These are phyloP conservation scores for Sinotaia quadrata DNA, from an alignment of 2,888 invertebrate species.

Conservation along the genomic window DNA sequence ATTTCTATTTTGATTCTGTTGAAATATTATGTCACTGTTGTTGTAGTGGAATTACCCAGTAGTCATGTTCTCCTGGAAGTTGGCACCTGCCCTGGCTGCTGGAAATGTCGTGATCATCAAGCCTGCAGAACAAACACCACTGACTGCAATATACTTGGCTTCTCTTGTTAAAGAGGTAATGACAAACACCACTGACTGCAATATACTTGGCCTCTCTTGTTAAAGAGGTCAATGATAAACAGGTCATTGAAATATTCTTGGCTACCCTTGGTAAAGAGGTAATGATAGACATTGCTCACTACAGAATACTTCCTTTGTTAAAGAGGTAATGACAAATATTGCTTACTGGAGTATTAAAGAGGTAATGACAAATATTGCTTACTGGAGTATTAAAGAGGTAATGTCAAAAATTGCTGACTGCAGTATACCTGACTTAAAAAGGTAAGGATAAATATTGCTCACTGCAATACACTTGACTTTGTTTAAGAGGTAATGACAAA, in stretches of 20 bases:
- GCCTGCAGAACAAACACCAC: constrained; percentile 94
- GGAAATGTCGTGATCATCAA: constrained; percentile 88
- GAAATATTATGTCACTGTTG: background rate
- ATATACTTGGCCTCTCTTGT: constrained; percentile 84
- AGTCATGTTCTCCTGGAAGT: constrained; percentile 95
- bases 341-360: too few relatives aligned
- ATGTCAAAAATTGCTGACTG: too few relatives aligned
- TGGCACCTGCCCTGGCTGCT: constrained; percentile 79
- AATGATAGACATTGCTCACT: too few relatives aligned
- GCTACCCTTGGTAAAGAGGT: too few relatives aligned
- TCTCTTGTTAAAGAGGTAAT: constrained; percentile 81
- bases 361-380: too few relatives aligned
- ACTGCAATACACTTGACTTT: too few relatives aligned
- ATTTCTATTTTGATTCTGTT: background rate
- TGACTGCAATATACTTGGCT: constrained; percentile 88
- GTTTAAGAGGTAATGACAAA: too few relatives aligned
- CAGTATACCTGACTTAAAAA: too few relatives aligned
- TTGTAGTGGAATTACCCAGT: constrained; percentile 87
- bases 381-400: too few relatives aligned
- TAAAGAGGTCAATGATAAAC: constrained; percentile 78
- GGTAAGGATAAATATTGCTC: too few relatives aligned
- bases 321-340: too few relatives aligned
- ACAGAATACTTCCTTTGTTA: too few relatives aligned
- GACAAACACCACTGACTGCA: constrained; percentile 91
- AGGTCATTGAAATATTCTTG: background rate